Base-by-base conservation (phyloP, 2,797 vertebrate species). In the Poeciliopsis turneri region DNA sequence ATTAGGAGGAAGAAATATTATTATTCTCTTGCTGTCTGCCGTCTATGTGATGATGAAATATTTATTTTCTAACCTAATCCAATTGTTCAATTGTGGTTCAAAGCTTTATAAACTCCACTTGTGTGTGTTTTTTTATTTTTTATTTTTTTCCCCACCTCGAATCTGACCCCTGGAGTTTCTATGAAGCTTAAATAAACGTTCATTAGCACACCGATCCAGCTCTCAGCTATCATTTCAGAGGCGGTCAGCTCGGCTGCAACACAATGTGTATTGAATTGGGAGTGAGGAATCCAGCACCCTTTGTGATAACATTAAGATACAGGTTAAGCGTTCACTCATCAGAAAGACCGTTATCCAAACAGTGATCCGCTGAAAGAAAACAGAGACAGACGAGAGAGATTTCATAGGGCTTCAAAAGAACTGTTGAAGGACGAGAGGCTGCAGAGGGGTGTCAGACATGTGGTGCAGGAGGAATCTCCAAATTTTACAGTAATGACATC, bases 61-160 rank as follows among this genome's bases (percentile, higher is more conserved):
- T 46, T 76, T 66, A 79, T 69, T 55, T 57, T 66, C 61, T 79
- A 75, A 75, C 66, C 15, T 2, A 46, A 61, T 77, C 16, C 36
- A 68, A 23, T 78, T 69, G 73, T 81, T 90, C 87, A 86, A 30
- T 71, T 79, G 84, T 89, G 89, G 83, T 94, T 93, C 92, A 72
- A 90, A 84, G 92, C 90, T 75, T 92, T 84, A 92, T 94, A 93
- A 91, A 91, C 90, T 85, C 74, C 90, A 91, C 87, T 70, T 55
- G 82, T 72, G 18, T 81, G 33, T 33, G 3, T 72, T 77, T 89
- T 80, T 85, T 25, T 25, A n/a, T 23, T 23, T 80, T 76, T 89
- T 80, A 84, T 11, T 25, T 43, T 68, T 23, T 81, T 1, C 12
- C 45, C 45, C 4, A 4, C 79, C 84, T 90, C 90, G 86, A 75